Base-by-base conservation (phyloP, 2,797 vertebrate genomes). In the Chrysocyon brachyurus region DNA sequence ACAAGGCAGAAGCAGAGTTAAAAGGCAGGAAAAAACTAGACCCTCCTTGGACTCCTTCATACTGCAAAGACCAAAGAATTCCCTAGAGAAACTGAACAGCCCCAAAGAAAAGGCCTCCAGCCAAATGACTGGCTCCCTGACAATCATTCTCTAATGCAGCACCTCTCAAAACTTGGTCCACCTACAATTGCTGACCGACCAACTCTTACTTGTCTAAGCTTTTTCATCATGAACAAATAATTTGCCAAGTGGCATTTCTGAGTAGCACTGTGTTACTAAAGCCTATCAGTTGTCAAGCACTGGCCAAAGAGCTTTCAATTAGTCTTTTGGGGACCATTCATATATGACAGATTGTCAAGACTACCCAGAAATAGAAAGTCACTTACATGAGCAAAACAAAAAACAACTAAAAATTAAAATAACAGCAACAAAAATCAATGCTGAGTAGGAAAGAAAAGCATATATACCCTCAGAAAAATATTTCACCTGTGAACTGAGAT, bases 311-410 rank as follows among this genome's bases (percentile, higher is more conserved):
- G 54, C 28, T 91, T 82, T 61, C 90, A 26, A 15, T 72, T 56
- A 87, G 31, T 90, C 75, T 52, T 86, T 24, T 17, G 40, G 68
- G 40, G 52, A 54, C 63, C 33, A 40, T 12, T 61, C n/a, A 70
- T 7, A 78, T 15, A 66, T 31, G 75, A 70, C 4, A 78, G 10
- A 91, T 36, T 57, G 70, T 46, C 40, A 66, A 63, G 75, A 90
- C 24, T 73, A 92, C 16, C 24, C 49, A 94, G 57, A 97, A 79
- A 61, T n/a, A 87, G 22, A 72, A 95, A 84, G n/a, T 46, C 15
- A 5, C 28, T 26, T 86, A 83, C 1, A 28, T 16, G n/a, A 85
- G 75, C 61, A 79, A 90, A 28, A 49, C 10, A 40, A 57, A 57
- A 61, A 82, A 52, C 66, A 33, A 24, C 46, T 82, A 64, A 84